Evolutionary conservation across 2,113 vertebrate genomes (phyloP), one percentile per base, ranked within the genome.

Genomic region (Percopsis transmontana): DNA sequence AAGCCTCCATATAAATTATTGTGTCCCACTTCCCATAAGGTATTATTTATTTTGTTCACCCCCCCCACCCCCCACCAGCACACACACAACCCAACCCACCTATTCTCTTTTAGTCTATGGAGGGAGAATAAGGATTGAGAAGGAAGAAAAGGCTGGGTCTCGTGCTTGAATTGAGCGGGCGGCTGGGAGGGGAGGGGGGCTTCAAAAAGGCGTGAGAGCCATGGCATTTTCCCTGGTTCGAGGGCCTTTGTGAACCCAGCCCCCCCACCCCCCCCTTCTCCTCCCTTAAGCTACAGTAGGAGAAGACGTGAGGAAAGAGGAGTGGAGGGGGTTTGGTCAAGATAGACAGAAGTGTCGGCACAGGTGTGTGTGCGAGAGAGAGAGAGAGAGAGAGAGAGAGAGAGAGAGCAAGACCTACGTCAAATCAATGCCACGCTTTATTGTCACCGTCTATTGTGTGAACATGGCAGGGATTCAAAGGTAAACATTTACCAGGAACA

Each of bases 371-470:
- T 70, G 71, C 63, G 53, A 23, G 53, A 23, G 53, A 23, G 53
- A 20, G 52, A 20, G 52, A 11, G 52, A 20, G 52, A 20, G 52
- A 12, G 23, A 12, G 52, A 20, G 52, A 20, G 52, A 14, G 23
- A 20, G 52, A 14, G 51, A 39, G 51, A 15, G 57, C 14, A 41
- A 16, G 57, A 51, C 2, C 68, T 75, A 11, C 72, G 80, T 76
- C 82, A 52, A 87, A 88, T 89, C 84, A 84, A 69, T 87, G 77
- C 72, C 79, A 77, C 76, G 76, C 87, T 85, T 80, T 83, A 88
- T 86, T 86, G 74, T 86, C 82, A 87, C 86, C 12, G 48, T 70
- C 63, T 33, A 79, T 72, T 86, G 77, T 80, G 70, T 16, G 19
- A 27, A 70, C 64, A 23, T 38, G 66, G 42, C 71, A 44, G 72